Evolutionary conservation across 2,113 vertebrate species (phyloP).

Genomic region (Tylochromis polylepis): DNA sequence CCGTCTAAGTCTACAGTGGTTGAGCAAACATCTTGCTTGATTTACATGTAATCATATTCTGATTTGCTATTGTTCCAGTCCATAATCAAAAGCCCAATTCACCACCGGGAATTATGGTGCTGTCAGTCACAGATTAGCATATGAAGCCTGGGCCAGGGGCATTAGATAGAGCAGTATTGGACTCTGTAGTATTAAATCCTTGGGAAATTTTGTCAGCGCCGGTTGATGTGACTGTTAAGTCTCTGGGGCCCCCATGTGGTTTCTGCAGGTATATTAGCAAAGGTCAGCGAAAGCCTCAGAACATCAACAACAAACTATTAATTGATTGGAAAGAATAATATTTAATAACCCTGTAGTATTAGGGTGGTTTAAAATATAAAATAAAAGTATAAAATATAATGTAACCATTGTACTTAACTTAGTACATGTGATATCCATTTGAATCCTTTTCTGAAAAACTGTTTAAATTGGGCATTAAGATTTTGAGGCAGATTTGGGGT

Average conservation of each 20-base stretch:
- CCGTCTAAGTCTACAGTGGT: neutral
- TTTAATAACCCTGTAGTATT: neutral
- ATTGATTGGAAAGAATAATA: neutral
- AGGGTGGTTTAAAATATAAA: neutral
- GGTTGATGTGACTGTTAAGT: neutral
- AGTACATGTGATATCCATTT: neutral
- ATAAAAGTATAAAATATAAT: neutral
- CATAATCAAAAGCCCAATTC: conserved; percentile 4
- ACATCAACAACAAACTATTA: neutral
- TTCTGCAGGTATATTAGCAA: neutral
- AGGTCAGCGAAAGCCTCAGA: neutral
- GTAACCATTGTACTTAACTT: neutral
- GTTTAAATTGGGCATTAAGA: neutral
- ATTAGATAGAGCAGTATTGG: neutral
- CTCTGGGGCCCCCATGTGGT: conserved; percentile 53
- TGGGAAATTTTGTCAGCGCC: neutral
- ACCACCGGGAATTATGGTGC: neutral
- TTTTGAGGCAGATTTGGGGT: neutral
- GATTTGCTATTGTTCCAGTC: conserved; percentile 14
- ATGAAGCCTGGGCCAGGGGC: neutral
- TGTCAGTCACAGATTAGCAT: conserved; percentile 12
- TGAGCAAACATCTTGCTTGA: neutral
- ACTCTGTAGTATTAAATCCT: neutral
- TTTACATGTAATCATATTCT: conserved; percentile 22
- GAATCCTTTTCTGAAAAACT: neutral